These are phyloP conservation scores for Andrena trimmerana DNA, from an alignment of 2,888 invertebrate genomes.

Conservation along the genomic window DNA sequence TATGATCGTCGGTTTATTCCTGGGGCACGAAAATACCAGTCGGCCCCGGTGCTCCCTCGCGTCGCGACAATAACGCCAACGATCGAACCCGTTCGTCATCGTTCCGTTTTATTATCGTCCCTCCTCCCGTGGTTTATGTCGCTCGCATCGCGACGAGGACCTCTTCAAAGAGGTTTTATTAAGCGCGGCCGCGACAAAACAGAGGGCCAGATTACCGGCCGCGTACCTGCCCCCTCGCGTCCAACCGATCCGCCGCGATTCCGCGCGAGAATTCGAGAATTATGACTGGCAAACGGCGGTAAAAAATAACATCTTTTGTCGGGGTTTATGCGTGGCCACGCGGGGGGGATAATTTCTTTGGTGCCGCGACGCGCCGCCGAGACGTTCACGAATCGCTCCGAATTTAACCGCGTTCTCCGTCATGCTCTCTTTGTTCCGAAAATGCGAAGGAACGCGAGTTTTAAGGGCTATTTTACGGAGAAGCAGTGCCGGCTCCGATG, in stretches of 20 bases:
- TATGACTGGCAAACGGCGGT: slow-evolving; percentile 50
- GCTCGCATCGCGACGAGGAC: background rate
- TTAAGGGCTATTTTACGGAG: background rate
- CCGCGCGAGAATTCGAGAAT: slow-evolving; percentile 26
- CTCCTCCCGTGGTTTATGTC: slow-evolving; percentile 18
- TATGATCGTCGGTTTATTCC: slow-evolving; percentile 37
- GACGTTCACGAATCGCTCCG: slow-evolving; percentile 29
- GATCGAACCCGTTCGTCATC: slow-evolving; percentile 51
- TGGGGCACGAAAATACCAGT: slow-evolving; percentile 25
- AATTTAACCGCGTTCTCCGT: slow-evolving; percentile 49
- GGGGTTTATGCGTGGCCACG: slow-evolving; percentile 40
- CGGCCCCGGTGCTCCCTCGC: background rate
- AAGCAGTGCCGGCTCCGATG: background rate
- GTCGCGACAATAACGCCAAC: slow-evolving; percentile 37
- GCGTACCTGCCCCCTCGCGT: background rate
- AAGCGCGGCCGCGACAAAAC: slow-evolving; percentile 25
- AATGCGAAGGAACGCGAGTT: slow-evolving; percentile 3
- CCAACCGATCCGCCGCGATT: background rate
- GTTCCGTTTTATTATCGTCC: slow-evolving; percentile 32
- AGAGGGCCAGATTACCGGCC: slow-evolving; percentile 17
- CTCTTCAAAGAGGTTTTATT: slow-evolving; percentile 39
- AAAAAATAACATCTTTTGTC: slow-evolving; percentile 51
- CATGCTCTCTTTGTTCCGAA: slow-evolving; percentile 3
- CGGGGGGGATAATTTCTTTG: slow-evolving; percentile 46
- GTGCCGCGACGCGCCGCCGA: slow-evolving; percentile 7